Conservation (phyloP, 2,113 vertebrate genomes). For the Numenius arquata region DNA sequence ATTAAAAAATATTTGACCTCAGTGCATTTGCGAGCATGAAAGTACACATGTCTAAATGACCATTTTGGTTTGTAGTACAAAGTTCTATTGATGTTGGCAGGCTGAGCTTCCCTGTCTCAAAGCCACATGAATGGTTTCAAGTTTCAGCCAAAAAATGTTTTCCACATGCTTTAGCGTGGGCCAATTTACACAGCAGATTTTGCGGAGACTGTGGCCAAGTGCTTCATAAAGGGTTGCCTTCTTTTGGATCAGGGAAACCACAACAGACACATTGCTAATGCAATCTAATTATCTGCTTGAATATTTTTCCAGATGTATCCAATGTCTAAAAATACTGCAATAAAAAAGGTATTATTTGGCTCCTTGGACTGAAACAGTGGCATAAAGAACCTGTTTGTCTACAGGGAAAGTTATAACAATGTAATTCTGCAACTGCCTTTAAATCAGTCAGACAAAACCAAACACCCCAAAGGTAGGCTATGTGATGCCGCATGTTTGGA, state of each 20-base stretch:
- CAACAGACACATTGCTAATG: constrained; percentile 84
- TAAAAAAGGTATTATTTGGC: constrained; percentile 80
- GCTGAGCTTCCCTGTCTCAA: constrained; percentile 78
- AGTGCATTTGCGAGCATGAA: constrained; percentile 78
- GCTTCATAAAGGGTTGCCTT: constrained; percentile 81
- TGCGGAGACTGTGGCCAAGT: constrained; percentile 76
- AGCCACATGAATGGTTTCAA: constrained; percentile 87
- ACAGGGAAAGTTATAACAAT: constrained; percentile 63
- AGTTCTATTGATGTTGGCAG: constrained; percentile 89
- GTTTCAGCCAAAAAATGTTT: constrained; percentile 86
- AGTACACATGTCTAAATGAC: constrained; percentile 86
- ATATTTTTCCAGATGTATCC: constrained; percentile 85
- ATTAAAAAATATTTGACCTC: constrained; percentile 88
- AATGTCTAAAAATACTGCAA: constrained; percentile 81
- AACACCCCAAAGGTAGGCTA: constrained; percentile 13
- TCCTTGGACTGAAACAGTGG: constrained; percentile 73
- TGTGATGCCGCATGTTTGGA: constrained; percentile 36
- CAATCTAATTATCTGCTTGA: constrained; percentile 85
- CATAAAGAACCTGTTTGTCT: constrained; percentile 78
- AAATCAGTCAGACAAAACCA: constrained; percentile 69
- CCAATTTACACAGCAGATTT: constrained; percentile 85
- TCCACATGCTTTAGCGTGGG: constrained; percentile 83
- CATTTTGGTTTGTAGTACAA: constrained; percentile 86
- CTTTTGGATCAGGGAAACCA: constrained; percentile 80
- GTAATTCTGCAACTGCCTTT: constrained; percentile 60